Evolutionary conservation across 1,140 invertebrate species (phyloP), one percentile per base, ranked within the genome.

Genomic region (Solen grandis): DNA sequence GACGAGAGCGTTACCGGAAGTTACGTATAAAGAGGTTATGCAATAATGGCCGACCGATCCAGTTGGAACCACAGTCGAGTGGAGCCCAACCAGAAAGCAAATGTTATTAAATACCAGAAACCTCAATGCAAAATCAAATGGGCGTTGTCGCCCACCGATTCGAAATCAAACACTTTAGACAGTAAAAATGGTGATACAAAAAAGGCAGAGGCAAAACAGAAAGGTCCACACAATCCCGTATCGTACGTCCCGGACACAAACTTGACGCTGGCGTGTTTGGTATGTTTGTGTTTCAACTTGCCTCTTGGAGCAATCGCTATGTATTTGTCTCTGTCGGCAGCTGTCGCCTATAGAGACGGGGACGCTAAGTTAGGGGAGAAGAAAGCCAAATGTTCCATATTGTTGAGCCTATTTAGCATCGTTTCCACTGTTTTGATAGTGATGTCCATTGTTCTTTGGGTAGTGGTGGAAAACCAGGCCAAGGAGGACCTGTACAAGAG

Each of bases 391-490:
- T 38, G 19, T 1, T 63, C 73, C 16, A 62, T 76, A 25, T n/a
- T 41, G 19, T 46, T 76, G 19, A 76, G 73, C 59, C 59, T 76
- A 10, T 63, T 76, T 5, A 35, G 54, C 50, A 63, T 76, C 19
- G 57, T 76, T 25, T n/a, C 59, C 16, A 76, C 73, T 25, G 73
- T 76, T 3, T 60, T 76, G n/a, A 27, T 76, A n/a, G 73, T 76
- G 33, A 76, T 76, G 73, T 19, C 22, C 5, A 25, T 33, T 31
- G 73, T 76, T 13, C 25, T 76, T 13, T 63, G 25, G 13, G 36
- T 63, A 35, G 29, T 60, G 2, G 52, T 76, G 22, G 52, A 57
- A n/a, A 54, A 29, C 3, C 36, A 57, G 27, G 27, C n/a, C 27
- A 54, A 54, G 27, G n/a, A 25, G 52, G 27, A 54, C 4, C 52